Evolutionary conservation across 2,113 vertebrate genomes (phyloP).

Genomic region (Paradoxurus hermaphroditus): DNA sequence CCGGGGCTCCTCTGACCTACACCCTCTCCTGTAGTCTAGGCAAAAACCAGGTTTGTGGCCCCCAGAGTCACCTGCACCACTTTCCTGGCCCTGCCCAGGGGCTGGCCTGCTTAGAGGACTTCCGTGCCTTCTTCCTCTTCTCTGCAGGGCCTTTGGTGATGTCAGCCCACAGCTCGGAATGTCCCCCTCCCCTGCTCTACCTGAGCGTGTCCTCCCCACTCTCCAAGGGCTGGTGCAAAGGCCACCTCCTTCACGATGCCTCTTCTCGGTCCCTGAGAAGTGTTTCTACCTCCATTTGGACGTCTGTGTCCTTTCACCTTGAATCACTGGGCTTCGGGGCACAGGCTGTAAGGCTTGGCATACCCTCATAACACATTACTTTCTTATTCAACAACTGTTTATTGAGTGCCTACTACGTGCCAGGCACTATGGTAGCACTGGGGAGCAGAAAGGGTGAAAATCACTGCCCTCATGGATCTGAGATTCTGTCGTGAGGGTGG

Average conservation of each 20-base stretch:
- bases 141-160: not conserved
- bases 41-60: not conserved
- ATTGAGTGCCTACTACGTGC: not conserved
- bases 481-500: not conserved
- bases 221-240: not conserved
- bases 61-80: fast-evolving
- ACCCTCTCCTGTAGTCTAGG: not conserved
- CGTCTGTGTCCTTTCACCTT: not conserved
- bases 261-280: not conserved
- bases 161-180: not conserved
- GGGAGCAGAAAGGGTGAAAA: not conserved
- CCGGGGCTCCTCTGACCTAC: not conserved
- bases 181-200: not conserved
- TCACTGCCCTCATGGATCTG: not conserved
- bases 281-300: not conserved
- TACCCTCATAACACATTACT: not conserved
- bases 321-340: not conserved
- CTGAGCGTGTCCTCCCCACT: not conserved
- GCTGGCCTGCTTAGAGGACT: not conserved
- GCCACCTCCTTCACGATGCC: not conserved
- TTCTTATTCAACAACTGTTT: not conserved
- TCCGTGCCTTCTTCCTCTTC: not conserved
- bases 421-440: not conserved
- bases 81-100: not conserved
- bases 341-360: not conserved